Base-by-base conservation (phyloP, 1,140 invertebrate species). In the Drosophila setifemur region DNA sequence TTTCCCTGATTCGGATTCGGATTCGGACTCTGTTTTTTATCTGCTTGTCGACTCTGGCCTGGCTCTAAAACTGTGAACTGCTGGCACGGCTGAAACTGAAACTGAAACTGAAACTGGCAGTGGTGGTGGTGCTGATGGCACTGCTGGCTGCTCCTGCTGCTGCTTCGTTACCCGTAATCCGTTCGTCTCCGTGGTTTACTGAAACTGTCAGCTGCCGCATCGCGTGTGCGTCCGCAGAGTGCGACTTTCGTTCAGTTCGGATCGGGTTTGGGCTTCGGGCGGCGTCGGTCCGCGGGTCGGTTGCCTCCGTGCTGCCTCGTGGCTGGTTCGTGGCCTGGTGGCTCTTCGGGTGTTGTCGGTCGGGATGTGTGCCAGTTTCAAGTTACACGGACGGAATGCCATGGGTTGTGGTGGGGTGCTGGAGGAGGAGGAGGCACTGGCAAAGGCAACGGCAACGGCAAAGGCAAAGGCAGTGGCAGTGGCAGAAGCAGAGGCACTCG, bases 111-210 rank as follows among this genome's bases (percentile, higher is more conserved):
- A 11, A 25, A 11, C 3, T 29, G 23, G 7, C 9, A 18, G 4
- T 19, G 7, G 5, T 48, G 18, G 26, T 9, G 11, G 28, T 11
- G 18, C 18, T 16, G 11, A 9, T 44, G 43, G 26, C 23, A 42
- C 16, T 21, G 25, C 18, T 37, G 18, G 5, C 16, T 45, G 39
- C 21, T 64, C 26, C 18, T 66, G 40, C 53, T 58, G 73, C 68
- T 82, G 31, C 47, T 82, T 73, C 39, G 67, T 89, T 89, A 89
- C 87, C 87, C 87, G 87, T 82, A 89, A 86, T 85, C 79, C 88
- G 88, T 89, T 88, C 88, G 82, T 82, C 88, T 89, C 88, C 79
- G 83, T 88, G 88, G 88, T 89, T 89, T 87, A 89, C 88, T 89
- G 81, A 89, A 89, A 89, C 88, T 89, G 88, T 79, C 81, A 88